Conservation (phyloP, 2,888 invertebrate genomes). For the Lysandra bellargus region DNA sequence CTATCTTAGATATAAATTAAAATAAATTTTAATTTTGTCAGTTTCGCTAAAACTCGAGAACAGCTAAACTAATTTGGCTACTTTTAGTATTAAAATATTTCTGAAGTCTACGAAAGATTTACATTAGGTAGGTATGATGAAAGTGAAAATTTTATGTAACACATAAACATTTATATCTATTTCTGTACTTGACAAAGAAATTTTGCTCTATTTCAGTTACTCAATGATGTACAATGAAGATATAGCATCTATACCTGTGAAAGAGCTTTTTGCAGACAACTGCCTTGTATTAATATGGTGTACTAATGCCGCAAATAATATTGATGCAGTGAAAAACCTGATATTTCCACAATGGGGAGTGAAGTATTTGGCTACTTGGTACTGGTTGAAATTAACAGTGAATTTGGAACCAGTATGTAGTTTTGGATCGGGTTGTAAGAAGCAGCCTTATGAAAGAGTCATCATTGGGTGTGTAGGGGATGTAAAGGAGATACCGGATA, state of each 20-base stretch:
- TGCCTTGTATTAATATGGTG: slow-evolving; percentile 94
- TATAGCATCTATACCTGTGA: slow-evolving; percentile 85
- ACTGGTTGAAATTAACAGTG: slow-evolving; percentile 93
- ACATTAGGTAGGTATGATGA: too few species aligned
- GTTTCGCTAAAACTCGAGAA: too few species aligned
- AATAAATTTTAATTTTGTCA: too few species aligned
- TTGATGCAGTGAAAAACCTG: slow-evolving; percentile 83
- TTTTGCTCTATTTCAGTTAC: slow-evolving; percentile 79
- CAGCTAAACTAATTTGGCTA: too few species aligned
- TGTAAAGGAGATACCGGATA: slow-evolving; percentile 59
- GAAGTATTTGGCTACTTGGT: slow-evolving; percentile 86
- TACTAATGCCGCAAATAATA: slow-evolving; percentile 89
- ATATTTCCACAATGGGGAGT: slow-evolving; percentile 91
- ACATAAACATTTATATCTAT: too few species aligned
- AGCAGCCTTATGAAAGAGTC: slow-evolving; percentile 94
- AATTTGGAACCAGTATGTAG: slow-evolving; percentile 84
- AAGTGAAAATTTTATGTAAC: too few species aligned
- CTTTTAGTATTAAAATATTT: too few species aligned
- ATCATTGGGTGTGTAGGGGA: slow-evolving; percentile 65
- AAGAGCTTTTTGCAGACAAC: slow-evolving; percentile 79
- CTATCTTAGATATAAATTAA: too few species aligned
- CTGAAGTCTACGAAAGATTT: too few species aligned
- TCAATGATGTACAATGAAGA: slow-evolving; percentile 89
- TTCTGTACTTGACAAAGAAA: neutral
- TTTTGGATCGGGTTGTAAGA: slow-evolving; percentile 83